These are phyloP conservation scores for Tolypeutes matacus DNA, from an alignment of 2,797 vertebrate genomes.

Conservation along the genomic window DNA sequence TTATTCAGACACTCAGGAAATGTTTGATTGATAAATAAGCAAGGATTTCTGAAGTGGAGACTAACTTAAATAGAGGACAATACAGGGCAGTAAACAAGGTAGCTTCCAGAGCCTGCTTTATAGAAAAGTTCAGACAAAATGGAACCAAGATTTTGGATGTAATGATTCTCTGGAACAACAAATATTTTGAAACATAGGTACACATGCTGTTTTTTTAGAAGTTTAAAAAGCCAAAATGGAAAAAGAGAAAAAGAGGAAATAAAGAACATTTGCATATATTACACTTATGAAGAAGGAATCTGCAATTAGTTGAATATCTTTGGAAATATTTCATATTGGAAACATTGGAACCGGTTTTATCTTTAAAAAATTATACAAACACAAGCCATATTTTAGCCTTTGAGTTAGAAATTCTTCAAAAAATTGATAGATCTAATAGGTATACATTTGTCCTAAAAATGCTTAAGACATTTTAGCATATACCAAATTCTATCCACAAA, in stretches of 20 bases:
- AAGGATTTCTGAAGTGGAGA: background rate
- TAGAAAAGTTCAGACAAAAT: background rate
- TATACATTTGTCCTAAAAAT: background rate
- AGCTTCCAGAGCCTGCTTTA: background rate
- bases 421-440: background rate
- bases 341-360: background rate
- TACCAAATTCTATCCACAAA: background rate
- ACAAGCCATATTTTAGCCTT: background rate
- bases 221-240: background rate
- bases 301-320: background rate
- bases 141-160: background rate
- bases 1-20: background rate
- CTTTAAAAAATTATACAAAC: constrained; percentile 26
- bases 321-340: background rate
- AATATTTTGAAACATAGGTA: constrained; percentile 36
- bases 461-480: background rate
- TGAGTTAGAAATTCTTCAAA: background rate
- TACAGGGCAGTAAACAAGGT: background rate
- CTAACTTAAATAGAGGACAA: background rate
- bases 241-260: background rate
- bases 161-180: background rate
- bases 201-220: background rate
- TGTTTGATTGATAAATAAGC: background rate
- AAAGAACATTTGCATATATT: background rate
- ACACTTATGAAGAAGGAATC: background rate